These are phyloP conservation scores for Drosophila melanogaster DNA, from an alignment of 1,140 invertebrate genomes.

Conservation along the genomic window Release_6_plus_ISO1_MT NC_004354.4:6806501-6807000, in stretches of 20 bases:
- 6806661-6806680: conserved; percentile 91
- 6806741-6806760: conserved; percentile 93
- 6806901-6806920: conserved; percentile 94
- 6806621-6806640: conserved; percentile 95
- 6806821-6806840: neutral
- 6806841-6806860: neutral
- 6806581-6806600: neutral
- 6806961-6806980: conserved; percentile 93
- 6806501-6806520: neutral
- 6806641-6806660: conserved; percentile 90
- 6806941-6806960: conserved; percentile 92
- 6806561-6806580: neutral
- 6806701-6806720: conserved; percentile 94
- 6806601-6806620: conserved; percentile 82
- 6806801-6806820: conserved; percentile 87
- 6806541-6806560: neutral
- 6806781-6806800: conserved; percentile 92
- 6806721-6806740: conserved; percentile 93
- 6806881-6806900: conserved; percentile 91
- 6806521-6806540: neutral
- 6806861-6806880: conserved; percentile 81
- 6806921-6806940: conserved; percentile 91
- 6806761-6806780: conserved; percentile 94
- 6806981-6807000: conserved; percentile 87
- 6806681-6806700: conserved; percentile 92